phyloP scores from a whole-genome alignment of 2,113 vertebrate species.

The Catharus minimus region DNA sequence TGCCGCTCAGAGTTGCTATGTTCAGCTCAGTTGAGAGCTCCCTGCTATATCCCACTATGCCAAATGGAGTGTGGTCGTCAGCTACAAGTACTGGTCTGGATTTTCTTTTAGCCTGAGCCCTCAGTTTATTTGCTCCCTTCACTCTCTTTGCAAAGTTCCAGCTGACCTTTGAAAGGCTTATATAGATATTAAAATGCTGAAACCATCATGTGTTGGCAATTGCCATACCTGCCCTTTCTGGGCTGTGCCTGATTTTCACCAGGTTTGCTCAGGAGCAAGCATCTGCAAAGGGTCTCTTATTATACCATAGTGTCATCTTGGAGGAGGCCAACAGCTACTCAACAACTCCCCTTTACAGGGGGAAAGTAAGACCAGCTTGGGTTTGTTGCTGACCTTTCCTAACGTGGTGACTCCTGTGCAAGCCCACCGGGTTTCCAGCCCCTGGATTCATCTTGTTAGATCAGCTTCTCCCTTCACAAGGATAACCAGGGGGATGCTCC shows the following conservation, averaged over 20 bases:
- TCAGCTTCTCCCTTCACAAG: neutral
- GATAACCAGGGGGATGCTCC: neutral
- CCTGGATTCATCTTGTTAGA: fast-evolving
- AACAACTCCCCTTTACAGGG: neutral
- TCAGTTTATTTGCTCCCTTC: neutral
- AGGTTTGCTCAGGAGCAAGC: neutral
- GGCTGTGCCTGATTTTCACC: neutral
- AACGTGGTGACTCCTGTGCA: fast-evolving
- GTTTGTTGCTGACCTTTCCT: neutral
- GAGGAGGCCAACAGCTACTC: neutral
- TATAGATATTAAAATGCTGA: neutral
- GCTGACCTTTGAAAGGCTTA: neutral
- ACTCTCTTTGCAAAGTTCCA: neutral
- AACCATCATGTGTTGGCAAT: neutral
- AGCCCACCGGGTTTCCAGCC: neutral
- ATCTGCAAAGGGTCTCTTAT: neutral
- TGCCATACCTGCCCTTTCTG: neutral
- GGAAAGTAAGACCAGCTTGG: neutral
- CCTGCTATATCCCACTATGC: fast-evolving
- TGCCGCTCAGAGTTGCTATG: neutral
- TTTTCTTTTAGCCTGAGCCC: neutral
- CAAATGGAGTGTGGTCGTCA: fast-evolving
- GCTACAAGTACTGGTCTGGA: neutral
- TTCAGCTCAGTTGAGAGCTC: neutral
- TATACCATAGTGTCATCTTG: neutral